Conservation (phyloP, 2,113 vertebrate species). For the Emydocephalus ijimae region DNA sequence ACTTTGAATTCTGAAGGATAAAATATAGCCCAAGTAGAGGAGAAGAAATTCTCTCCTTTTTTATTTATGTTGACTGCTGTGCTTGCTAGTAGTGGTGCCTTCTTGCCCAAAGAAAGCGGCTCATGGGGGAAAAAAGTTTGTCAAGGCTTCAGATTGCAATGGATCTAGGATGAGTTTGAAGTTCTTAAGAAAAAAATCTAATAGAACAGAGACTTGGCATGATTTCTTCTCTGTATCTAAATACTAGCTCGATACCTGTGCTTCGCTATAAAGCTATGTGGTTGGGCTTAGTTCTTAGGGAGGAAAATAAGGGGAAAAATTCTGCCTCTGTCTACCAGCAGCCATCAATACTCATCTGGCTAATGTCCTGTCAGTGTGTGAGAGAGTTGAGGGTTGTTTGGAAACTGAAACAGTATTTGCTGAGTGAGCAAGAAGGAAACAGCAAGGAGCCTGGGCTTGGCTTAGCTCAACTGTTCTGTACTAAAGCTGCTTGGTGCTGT, state of each 20-base stretch:
- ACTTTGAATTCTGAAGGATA: slow-evolving; percentile 68
- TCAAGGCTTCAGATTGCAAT: slow-evolving; percentile 58
- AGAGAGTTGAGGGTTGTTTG: too few relatives aligned
- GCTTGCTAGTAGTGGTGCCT: slow-evolving; percentile 50
- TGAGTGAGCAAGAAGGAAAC: too few relatives aligned
- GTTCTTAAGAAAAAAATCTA: slow-evolving; percentile 50
- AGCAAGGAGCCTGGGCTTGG: too few relatives aligned
- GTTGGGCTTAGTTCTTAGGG: too few relatives aligned
- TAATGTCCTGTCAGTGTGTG: too few relatives aligned
- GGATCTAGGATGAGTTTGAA: slow-evolving; percentile 52
- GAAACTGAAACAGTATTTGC: too few relatives aligned
- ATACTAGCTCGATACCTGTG: background rate
- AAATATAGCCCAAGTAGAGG: slow-evolving; percentile 63
- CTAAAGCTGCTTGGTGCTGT: too few relatives aligned
- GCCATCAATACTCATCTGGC: too few relatives aligned
- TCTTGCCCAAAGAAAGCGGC: slow-evolving; percentile 36
- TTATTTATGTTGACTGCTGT: slow-evolving; percentile 47
- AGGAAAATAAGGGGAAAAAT: too few relatives aligned
- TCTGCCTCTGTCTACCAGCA: too few relatives aligned
- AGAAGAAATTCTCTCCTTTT: slow-evolving; percentile 40
- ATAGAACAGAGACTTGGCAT: slow-evolving; percentile 60
- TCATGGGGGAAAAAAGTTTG: slow-evolving; percentile 45
- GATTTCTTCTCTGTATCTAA: slow-evolving; percentile 52
- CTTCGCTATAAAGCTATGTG: too few relatives aligned
- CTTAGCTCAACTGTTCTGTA: too few relatives aligned